phyloP scores from a whole-genome alignment of 2,797 vertebrate species.

The Brachyalestes nurse region DNA sequence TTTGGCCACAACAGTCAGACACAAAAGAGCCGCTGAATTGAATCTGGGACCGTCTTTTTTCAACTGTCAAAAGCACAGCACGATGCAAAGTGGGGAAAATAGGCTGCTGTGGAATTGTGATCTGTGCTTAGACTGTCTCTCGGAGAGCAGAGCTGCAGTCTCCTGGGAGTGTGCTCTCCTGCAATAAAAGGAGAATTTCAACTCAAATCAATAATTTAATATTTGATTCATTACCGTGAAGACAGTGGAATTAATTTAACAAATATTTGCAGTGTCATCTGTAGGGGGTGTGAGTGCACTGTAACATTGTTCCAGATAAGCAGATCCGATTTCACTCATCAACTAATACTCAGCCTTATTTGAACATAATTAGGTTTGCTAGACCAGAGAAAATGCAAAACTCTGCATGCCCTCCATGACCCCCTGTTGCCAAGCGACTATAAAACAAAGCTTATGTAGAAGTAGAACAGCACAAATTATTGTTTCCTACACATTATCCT shows the following conservation, averaged over 20 bases:
- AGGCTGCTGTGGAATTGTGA: not conserved
- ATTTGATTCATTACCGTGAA: not conserved
- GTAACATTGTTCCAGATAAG: not conserved
- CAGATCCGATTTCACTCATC: not conserved
- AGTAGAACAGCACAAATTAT: too few relatives aligned
- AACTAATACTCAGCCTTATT: not conserved
- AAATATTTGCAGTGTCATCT: not conserved
- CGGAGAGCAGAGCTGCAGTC: conserved; percentile 34
- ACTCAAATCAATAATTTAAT: conserved; percentile 15
- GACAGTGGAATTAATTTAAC: not conserved
- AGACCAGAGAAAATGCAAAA: not conserved
- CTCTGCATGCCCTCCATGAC: not conserved
- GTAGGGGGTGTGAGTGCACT: not conserved
- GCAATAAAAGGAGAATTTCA: conserved; percentile 13
- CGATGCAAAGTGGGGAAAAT: not conserved
- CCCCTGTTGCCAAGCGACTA: not conserved
- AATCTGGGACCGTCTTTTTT: not conserved
- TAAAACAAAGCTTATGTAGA: not conserved
- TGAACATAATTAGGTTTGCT: not conserved
- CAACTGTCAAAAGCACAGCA: conserved; percentile 2
- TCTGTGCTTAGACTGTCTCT: conserved; percentile 32
- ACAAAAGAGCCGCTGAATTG: conserved; percentile 6
- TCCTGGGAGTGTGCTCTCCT: conserved; percentile 7
- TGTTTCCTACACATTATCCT: too few relatives aligned
- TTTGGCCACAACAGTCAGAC: conserved; percentile 8